Evolutionary conservation across 2,888 invertebrate species (phyloP).

Genomic region (Caenorhabditis sp.): DNA sequence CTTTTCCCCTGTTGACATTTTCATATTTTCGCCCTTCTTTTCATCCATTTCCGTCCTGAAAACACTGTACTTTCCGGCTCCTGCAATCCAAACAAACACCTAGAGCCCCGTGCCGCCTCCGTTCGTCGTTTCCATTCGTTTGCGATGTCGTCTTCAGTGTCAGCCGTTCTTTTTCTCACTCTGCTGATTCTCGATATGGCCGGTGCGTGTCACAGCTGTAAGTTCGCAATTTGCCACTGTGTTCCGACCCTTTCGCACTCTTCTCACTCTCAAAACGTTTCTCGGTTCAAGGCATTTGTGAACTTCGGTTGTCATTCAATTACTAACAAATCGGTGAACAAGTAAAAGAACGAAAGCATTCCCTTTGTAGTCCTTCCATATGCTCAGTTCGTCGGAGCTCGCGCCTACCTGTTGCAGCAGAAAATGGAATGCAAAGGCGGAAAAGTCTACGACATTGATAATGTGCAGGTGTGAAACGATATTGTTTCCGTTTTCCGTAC

Average conservation of each 20-base stretch:
- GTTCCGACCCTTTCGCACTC: slow-evolving; percentile 23
- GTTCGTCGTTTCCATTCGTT: neutral
- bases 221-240: slow-evolving; percentile 54
- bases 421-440: slow-evolving; percentile 76
- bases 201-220: slow-evolving; percentile 64
- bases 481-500: neutral
- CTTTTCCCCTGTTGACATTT: slow-evolving; percentile 30
- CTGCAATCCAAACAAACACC: slow-evolving; percentile 29
- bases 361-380: slow-evolving; percentile 69
- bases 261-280: slow-evolving; percentile 16
- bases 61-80: slow-evolving; percentile 14
- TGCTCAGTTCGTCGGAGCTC: slow-evolving; percentile 71
- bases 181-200: slow-evolving; percentile 46
- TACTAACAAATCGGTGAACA: slow-evolving; percentile 7
- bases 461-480: slow-evolving; percentile 64
- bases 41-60: slow-evolving; percentile 35
- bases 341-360: neutral
- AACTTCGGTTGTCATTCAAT: slow-evolving; percentile 33
- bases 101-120: neutral
- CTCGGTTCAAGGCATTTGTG: slow-evolving; percentile 46
- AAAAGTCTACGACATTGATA: slow-evolving; percentile 74
- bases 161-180: slow-evolving; percentile 34
- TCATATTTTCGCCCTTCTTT: slow-evolving; percentile 28
- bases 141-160: slow-evolving; percentile 13
- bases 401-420: slow-evolving; percentile 73